phyloP scores from a whole-genome alignment of 1,140 invertebrate species.

The Sarcophaga bullata region DNA sequence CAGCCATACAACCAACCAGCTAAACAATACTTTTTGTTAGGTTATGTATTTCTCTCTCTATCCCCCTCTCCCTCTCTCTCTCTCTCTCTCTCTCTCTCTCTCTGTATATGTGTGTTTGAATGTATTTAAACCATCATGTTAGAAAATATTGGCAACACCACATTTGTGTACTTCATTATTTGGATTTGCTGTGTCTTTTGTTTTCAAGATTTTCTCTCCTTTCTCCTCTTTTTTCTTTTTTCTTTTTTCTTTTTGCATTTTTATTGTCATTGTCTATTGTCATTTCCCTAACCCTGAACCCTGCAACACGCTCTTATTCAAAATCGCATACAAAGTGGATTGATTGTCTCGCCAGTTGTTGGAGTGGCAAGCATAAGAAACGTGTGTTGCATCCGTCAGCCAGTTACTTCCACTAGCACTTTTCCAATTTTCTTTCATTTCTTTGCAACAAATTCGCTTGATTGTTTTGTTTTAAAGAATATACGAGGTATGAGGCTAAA shows the following conservation, averaged over 20 bases:
- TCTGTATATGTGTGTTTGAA: no score
- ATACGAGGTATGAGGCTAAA: not conserved
- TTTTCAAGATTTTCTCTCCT: not conserved
- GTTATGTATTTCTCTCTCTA: no score
- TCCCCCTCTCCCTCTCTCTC: no score
- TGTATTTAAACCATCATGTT: constrained; percentile 1
- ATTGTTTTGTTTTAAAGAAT: not conserved
- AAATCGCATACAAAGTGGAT: not conserved
- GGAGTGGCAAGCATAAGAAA: not conserved
- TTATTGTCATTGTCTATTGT: constrained; percentile 19
- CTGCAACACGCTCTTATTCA: not conserved
- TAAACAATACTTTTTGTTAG: not conserved
- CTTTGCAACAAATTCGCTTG: not conserved
- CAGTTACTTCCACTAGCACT: not conserved
- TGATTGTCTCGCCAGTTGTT: not conserved
- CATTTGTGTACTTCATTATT: constrained; percentile 38
- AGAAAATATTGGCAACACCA: constrained; percentile 30
- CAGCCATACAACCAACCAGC: not conserved
- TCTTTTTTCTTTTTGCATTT: not conserved
- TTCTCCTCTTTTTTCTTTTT: not conserved
- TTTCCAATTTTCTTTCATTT: not conserved
- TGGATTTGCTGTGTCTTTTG: constrained; percentile 1
- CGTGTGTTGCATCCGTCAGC: not conserved
- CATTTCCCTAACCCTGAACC: no score
- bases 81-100: no score